phyloP scores from a whole-genome alignment of 2,888 invertebrate species.

The Netelia melanura region DNA sequence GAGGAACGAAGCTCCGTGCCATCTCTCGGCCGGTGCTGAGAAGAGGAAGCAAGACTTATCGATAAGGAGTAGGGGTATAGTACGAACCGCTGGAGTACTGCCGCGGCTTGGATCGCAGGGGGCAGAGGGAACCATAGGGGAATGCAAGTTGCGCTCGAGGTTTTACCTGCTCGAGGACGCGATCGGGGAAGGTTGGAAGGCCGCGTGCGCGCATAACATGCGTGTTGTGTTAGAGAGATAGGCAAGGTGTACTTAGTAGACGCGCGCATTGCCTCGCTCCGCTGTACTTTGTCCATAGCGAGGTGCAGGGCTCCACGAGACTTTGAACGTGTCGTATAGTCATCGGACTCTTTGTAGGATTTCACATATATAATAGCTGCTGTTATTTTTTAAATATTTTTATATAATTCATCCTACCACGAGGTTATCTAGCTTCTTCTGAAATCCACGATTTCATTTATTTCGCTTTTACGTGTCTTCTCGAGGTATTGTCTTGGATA shows the following conservation, averaged over 20 bases:
- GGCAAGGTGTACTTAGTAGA: slow-evolving; percentile 30
- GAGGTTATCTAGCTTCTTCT: background rate
- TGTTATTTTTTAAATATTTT: background rate
- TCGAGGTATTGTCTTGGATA: background rate
- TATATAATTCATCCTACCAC: background rate
- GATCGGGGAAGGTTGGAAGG: slow-evolving; percentile 62
- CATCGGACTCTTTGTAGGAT: slow-evolving; percentile 6
- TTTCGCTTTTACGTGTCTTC: background rate
- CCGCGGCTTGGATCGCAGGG: slow-evolving; percentile 32
- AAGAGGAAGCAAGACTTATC: slow-evolving; percentile 8
- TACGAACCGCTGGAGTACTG: too few relatives aligned
- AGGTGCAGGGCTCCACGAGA: slow-evolving; percentile 23
- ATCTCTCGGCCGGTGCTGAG: slow-evolving; percentile 26
- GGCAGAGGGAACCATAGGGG: slow-evolving; percentile 13
- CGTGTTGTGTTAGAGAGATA: slow-evolving; percentile 23
- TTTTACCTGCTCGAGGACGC: slow-evolving; percentile 60
- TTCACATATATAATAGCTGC: background rate
- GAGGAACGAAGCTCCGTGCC: slow-evolving; percentile 34
- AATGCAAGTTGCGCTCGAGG: slow-evolving; percentile 35
- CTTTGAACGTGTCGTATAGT: slow-evolving; percentile 22
- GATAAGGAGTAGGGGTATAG: slow-evolving; percentile 26
- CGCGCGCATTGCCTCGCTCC: slow-evolving; percentile 37
- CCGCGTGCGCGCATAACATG: slow-evolving; percentile 23
- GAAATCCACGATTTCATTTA: background rate
- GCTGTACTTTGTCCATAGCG: slow-evolving; percentile 21